phyloP scores from a whole-genome alignment of 2,888 invertebrate genomes.

The Dolomedes plantarius region DNA sequence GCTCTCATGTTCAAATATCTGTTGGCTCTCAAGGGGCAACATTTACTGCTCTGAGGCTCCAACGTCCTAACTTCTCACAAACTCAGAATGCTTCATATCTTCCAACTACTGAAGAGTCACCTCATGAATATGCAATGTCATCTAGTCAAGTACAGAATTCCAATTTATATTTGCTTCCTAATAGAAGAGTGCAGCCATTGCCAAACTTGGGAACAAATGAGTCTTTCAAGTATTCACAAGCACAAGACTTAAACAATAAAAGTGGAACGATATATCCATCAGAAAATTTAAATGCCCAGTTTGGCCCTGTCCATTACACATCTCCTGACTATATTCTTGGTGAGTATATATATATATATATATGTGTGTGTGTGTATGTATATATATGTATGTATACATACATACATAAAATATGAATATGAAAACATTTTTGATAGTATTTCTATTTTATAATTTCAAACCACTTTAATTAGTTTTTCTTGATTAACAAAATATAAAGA shows the following conservation, averaged over 20 bases:
- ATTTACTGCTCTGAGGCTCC: constrained; percentile 56
- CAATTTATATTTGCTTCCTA: constrained; percentile 32
- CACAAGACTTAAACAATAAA: not conserved
- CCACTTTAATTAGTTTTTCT: too few species aligned
- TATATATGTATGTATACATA: too few species aligned
- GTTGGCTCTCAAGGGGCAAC: constrained; percentile 56
- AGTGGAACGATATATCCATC: not conserved
- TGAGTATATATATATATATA: too few species aligned
- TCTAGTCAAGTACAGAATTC: constrained; percentile 63
- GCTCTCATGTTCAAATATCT: constrained; percentile 68
- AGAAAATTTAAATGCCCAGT: constrained; percentile 13
- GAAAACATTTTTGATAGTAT: too few species aligned
- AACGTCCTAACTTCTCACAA: constrained; percentile 26
- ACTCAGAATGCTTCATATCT: not conserved
- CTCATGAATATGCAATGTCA: not conserved
- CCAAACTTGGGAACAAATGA: not conserved
- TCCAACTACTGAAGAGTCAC: not conserved
- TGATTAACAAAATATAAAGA: too few species aligned
- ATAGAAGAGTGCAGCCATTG: not conserved
- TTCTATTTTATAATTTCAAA: too few species aligned
- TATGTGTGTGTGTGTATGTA: too few species aligned
- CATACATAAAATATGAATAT: too few species aligned
- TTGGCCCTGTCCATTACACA: constrained; percentile 19
- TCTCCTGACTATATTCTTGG: constrained; percentile 29
- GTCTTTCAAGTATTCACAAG: not conserved